Base-by-base conservation (phyloP, 2,797 vertebrate species). In the Arrhamphus sclerolepis region DNA sequence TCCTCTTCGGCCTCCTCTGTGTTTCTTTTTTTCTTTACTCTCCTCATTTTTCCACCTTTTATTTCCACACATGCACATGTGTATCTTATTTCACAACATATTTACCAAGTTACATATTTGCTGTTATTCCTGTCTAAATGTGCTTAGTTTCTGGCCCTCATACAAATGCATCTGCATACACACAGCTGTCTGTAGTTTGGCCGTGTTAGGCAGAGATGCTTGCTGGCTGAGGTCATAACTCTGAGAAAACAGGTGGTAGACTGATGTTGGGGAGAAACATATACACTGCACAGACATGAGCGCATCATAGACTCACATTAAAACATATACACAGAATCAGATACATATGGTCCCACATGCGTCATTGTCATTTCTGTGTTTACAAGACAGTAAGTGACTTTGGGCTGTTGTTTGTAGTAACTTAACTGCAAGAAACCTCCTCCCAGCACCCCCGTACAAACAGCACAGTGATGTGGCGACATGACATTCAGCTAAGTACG, bases 171-270 rank as follows among this genome's bases (percentile, higher is more conserved):
- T 43, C 60, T 34, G 48, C 66, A 58, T 17, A 66, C 70, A 67
- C 70, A 70, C 87, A 88, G 87, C 87, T 89, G 88, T 73, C 78
- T 87, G 84, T 81, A 88, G 82, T 89, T 89, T 85, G 76, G 84
- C 81, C 72, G 73, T 71, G 68, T 68, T 68, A 50, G 66, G 78
- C 72, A 71, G 74, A 86, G 81, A 83, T 60, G 81, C 83, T 75
- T 88, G 75, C 62, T 77, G 83, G 74, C 77, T 90, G 87, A 90
- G 84, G 82, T 90, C 85, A 90, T 83, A 76, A 81, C 83, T 83
- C 70, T 84, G 77, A 73, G 84, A 85, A 82, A 89, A 88, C 88
- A 90, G 87, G 88, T 89, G 88, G 81, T 72, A 77, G 71, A 77
- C 88, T 74, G 83, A 87, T 91, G 87, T 81, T 66, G 63, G 64